Base-by-base conservation (phyloP, 2,113 vertebrate genomes). In the Calidris pygmaea region DNA sequence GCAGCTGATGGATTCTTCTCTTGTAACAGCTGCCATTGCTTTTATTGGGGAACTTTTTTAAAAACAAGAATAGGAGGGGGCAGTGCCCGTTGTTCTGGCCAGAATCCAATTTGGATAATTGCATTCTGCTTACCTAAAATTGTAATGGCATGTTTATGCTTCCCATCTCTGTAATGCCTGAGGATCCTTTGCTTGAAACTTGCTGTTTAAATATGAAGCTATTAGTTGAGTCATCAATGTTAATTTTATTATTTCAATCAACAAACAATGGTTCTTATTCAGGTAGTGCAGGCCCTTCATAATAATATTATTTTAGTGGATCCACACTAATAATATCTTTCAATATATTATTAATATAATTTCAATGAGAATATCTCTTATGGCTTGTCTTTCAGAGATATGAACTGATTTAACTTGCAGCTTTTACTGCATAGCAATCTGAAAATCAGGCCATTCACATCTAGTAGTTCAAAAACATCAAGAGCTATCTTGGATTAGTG, bases 31-130 rank as follows among this genome's bases (percentile, higher is more conserved):
- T 95, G 91, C 73, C 6, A 6, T 80, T 0, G 1, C 67, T 95
- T 95, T 91, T 95, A 58, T 87, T 1, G 6, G 77, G 32, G 50
- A 95, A 59, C 58, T 67, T 91, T 62, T 85, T 21, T 30, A 73
- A 87, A 92, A 96, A 52, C 12, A 67, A 59, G 84, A 87, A 66
- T 91, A 77, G 81, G 89, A 93, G 77, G 67, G 70, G n/a, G 58
- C 74, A 73, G 50, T 83, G 58, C 87, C 50, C 3, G 1, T 87
- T 91, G 50, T 95, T 90, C 84, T 96, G 95, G 95, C 89, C 74
- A 71, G 89, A 92, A 87, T 96, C 94, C 96, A 96, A 62, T 76
- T 55, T 89, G 77, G 67, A 62, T 95, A 95, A 96, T 96, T 97
- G 68, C 73, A 77, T 92, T 95, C 92, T 94, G 78, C 86, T 78